Base-by-base conservation (phyloP, 2,113 vertebrate genomes). In the Catharus fuscescens region DNA sequence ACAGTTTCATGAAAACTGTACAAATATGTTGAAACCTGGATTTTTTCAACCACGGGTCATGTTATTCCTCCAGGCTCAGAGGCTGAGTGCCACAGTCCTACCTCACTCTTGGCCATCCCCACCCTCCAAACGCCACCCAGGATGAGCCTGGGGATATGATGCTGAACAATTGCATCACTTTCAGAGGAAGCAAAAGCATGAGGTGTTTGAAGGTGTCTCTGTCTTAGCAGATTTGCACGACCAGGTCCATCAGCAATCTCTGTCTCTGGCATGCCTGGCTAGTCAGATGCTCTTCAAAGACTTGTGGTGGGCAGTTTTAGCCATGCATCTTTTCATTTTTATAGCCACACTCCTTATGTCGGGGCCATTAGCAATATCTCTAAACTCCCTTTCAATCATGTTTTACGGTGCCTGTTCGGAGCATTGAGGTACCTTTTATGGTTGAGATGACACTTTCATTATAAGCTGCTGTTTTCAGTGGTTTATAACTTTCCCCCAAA, bases 391-490 rank as follows among this genome's bases (percentile, higher is more conserved):
- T 95, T 97, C 96, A 94, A 93, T 96, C 94, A 90, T 90, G 72
- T 94, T 97, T 97, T 96, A 96, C 80, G 0, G 94, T 93, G 88
- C 45, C 93, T 96, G 76, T 93, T 93, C 64, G 5, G 94, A 95
- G 85, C 92, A 93, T 65, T 96, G 90, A 97, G 92, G 82, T 92
- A 88, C 92, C 93, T 95, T 96, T 97, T 96, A 96, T 95, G 85
- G 93, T 45, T 93, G 93, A 90, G 94, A 92, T 96, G 96, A 94
- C 93, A 92, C 95, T 96, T 96, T 94, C 96, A 96, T 97, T 96
- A 96, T 90, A 92, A 92, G 86, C 88, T 71, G 85, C 94, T 97
- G 90, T 95, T 97, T 97, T 95, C 90, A 80, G 69, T 96, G 92
- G 90, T 95, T 95, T 96, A 95, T 95, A 92, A 94, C 90, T 94